Evolutionary conservation across 2,888 invertebrate genomes (phyloP), one percentile per base, ranked within the genome.

Genomic region (Eristalis tenax): DNA sequence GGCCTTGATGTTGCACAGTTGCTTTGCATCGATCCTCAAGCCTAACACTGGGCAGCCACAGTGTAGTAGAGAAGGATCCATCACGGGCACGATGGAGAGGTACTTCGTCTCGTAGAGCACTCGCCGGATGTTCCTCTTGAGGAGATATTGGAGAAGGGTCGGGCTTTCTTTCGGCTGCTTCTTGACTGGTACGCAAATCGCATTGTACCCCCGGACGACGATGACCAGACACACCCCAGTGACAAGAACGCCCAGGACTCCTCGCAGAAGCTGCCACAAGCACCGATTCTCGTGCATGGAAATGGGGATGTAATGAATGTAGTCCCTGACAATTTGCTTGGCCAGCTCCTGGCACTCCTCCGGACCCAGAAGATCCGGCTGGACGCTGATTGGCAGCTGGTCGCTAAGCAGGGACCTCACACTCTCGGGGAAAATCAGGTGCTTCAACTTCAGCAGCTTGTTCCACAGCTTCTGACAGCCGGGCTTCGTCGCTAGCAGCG

Each of bases 241-340:
- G 10, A 88, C 68, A 28, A 61, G 11, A 1, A 75, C 8, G 4
- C 61, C 40, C 0, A 79, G 11, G 0, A 78, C 10, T 0, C 83
- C 88, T 6, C 83, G 84, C 6, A 90, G 57, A 1, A 90, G 75
- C 66, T 88, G 76, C 90, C 90, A 89, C 8, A 90, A 88, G 59
- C 85, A 73, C 1, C 15, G 71, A 40, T 90, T 90, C 26, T 89
- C 89, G 1, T 80, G 65, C 10, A 89, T 68, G 61, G 89, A 90
- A 15, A 82, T 88, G 2, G 90, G 90, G 11, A 89, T 89, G 32
- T 86, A 88, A 22, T 78, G 26, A 6, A 90, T 73, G 66, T 90
- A 90, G 66, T 90, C 90, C 3, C 76, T 81, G 1, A 89, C 87
- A 8, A 90, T 87, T 63, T 90, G 89, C 23, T 88, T 56, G 10